Base-by-base conservation (phyloP, 2,797 vertebrate species). In the Poeciliopsis infans region DNA sequence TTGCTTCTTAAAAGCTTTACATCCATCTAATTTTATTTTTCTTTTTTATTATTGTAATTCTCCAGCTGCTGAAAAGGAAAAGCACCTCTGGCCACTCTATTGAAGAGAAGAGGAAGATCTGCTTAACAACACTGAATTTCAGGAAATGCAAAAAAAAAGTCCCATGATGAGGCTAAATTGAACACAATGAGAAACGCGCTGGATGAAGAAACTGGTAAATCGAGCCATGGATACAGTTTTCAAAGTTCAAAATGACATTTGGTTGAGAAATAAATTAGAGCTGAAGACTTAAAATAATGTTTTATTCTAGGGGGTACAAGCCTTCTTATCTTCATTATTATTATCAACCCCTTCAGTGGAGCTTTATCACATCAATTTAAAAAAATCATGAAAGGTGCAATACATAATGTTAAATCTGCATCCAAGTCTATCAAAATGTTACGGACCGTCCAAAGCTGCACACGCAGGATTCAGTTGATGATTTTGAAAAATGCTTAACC, bases 101-200 rank as follows among this genome's bases (percentile, higher is more conserved):
- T 69, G 25, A 69, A 69, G 64, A 39, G 36, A n/a, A 69, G 66
- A n/a, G 66, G 39, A 43, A 45, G 41, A 13, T 41, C 39, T 45
- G 15, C n/a, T 45, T 69, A 13, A 45, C 66, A 43, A 15, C n/a
- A 69, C 13, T 43, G 2, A 69, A 43, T 69, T 45, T 69, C 41
- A 69, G 66, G 41, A 69, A 69, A 69, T 69, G 36, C 61, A 20
- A 39, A 20, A 68, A 68, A 36, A 66, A 64, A 64, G 8, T 69
- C 41, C 39, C 66, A 43, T 69, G 66, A 13, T n/a, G 25, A 45
- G 43, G 23, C 39, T 45, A 69, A 69, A 69, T 69, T 45, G 41
- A 69, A 36, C 64, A 25, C 36, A 68, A 68, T 39, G 36, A 68
- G 36, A 68, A 41, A 68, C 61, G 7, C 1, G 20, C 36, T n/a